Percentiles rank a stretch among this genome's conserved stretches.
These are phyloP conservation scores for Botia almorhae DNA, from an alignment of 2,797 vertebrate species.

Conservation along the genomic window DNA sequence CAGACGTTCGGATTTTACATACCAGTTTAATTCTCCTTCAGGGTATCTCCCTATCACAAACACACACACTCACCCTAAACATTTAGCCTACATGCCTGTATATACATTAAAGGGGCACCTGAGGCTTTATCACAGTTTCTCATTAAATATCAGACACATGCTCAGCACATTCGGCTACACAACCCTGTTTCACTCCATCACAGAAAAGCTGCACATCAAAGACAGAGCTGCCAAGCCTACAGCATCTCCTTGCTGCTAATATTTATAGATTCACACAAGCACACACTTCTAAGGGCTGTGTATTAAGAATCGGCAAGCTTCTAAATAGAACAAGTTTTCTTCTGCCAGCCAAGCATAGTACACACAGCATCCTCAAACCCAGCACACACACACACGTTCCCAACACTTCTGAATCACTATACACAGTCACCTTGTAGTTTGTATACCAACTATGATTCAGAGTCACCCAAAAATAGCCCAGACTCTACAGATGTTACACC, in stretches of 20 bases:
- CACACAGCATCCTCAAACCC: conserved; percentile 19
- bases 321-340: conserved; percentile 39
- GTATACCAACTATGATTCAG: conserved; percentile 22
- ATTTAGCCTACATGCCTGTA: conserved; percentile 5
- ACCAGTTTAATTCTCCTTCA: neutral
- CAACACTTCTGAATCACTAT: conserved; percentile 40
- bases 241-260: conserved; percentile 43
- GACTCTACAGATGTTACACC: conserved; percentile 36
- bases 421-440: conserved; percentile 44
- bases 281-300: neutral
- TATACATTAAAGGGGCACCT: neutral
- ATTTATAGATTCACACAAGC: conserved; percentile 38
- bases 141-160: conserved; percentile 31
- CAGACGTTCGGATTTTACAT: no score
- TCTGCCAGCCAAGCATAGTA: conserved; percentile 39
- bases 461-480: conserved; percentile 35
- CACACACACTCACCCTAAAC: neutral
- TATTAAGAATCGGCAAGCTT: neutral
- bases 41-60: conserved; percentile 12
- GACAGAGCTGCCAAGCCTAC: conserved; percentile 32
- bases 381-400: conserved; percentile 16
- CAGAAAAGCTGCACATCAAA: conserved; percentile 40
- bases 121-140: conserved; percentile 16
- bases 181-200: conserved; percentile 3
- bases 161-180: conserved; percentile 6